Base-by-base conservation (phyloP, 1,140 invertebrate genomes). In the Tetragonula clypearis region DNA sequence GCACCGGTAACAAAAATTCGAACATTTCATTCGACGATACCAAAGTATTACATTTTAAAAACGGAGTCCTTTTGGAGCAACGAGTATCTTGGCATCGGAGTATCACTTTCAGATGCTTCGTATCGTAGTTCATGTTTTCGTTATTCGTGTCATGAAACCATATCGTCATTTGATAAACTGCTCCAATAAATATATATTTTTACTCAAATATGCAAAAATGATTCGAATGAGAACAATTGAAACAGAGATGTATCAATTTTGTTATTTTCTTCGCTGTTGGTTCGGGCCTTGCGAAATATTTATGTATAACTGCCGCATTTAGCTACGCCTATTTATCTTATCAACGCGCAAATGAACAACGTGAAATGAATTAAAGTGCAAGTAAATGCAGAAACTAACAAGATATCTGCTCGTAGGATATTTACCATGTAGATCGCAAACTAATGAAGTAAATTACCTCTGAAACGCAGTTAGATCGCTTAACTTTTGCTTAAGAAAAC, bases 401-500 rank as follows among this genome's bases (percentile, higher is more conserved):
- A 66, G 60, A 62, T 62, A 62, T 11, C n/a, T 62, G 0, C 60
- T 62, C 12, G 60, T n/a, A n/a, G 23, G 15, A 26, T 66, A 26
- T 26, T 66, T 26, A n/a, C 65, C 65, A 17, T 15, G n/a, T 66
- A 66, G 26, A 66, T 66, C 26, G 14, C 15, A 66, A 66, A 66
- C 65, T 66, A 26, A 66, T 62, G 23, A 66, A 66, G n/a, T 66
- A 66, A 66, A 66, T 66, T 26, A 17, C 65, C 15, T 26, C n/a
- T 66, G 65, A 26, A 66, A 66, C 12, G 65, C n/a, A 66, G 65
- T 66, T 66, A 66, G 65, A 66, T 68, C 66, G 66, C 26, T 68
- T 68, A 68, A 68, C 66, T 68, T 68, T 68, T 21, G 17, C 66
- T 68, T 30, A 68, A 68, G 66, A 19, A 68, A 68, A 35, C 66